phyloP scores from a whole-genome alignment of 92 coral and sea anemone genomes.

The Desmophyllum pertusum region DNA sequence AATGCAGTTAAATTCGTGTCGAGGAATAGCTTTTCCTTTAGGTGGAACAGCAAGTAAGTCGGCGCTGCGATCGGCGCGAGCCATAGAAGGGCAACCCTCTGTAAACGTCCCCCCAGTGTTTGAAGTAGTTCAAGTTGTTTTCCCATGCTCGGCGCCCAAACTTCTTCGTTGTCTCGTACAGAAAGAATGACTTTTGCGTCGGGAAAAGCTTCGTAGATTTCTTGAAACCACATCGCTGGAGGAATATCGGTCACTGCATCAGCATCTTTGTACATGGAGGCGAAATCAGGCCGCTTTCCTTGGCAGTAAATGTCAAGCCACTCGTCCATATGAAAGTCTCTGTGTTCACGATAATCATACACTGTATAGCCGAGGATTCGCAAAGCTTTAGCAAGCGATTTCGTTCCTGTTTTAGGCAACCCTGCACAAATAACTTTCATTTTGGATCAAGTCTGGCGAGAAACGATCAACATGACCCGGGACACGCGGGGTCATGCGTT shows the following conservation, averaged over 20 bases:
- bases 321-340: constrained; percentile 37
- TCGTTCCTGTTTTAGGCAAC: constrained; percentile 53
- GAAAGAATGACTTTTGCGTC: constrained; percentile 44
- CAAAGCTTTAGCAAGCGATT: constrained; percentile 43
- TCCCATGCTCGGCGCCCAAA: constrained; percentile 40
- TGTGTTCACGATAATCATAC: constrained; percentile 39
- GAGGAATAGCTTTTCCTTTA: too few species aligned
- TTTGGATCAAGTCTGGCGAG: too few species aligned
- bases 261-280: constrained; percentile 32
- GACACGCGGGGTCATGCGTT: too few species aligned
- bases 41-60: too few species aligned
- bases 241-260: constrained; percentile 53
- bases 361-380: constrained; percentile 45
- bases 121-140: too few species aligned
- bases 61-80: too few species aligned
- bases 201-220: constrained; percentile 41
- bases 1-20: too few species aligned
- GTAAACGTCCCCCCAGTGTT: too few species aligned
- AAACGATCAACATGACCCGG: too few species aligned
- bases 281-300: constrained; percentile 38
- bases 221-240: constrained; percentile 29
- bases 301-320: constrained; percentile 11
- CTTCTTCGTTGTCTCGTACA: constrained; percentile 55
- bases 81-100: too few species aligned
- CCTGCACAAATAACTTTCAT: constrained; percentile 64